phyloP scores from a whole-genome alignment of 2,113 vertebrate species.

The Hystrix cristata region DNA sequence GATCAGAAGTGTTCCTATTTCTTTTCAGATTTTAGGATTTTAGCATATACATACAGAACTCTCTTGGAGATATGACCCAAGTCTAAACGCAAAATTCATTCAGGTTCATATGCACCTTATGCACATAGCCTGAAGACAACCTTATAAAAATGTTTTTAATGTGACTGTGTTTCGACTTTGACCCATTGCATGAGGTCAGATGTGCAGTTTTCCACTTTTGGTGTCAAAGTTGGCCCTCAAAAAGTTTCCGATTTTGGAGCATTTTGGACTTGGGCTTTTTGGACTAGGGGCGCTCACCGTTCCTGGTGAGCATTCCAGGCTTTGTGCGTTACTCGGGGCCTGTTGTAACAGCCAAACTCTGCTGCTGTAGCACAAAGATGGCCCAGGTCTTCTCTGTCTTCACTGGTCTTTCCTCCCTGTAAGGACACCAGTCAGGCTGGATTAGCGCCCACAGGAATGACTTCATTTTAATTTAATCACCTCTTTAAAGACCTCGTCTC shows the following conservation, averaged over 20 bases:
- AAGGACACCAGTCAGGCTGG: not conserved
- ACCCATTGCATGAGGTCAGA: not conserved
- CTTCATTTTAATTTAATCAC: not conserved
- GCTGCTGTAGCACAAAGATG: not conserved
- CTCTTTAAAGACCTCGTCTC: not conserved
- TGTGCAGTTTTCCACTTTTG: not conserved
- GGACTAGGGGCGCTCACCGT: not conserved
- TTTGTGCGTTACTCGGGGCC: not conserved
- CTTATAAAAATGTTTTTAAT: not conserved
- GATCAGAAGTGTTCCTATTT: not conserved
- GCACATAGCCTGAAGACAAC: not conserved
- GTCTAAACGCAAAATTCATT: not conserved
- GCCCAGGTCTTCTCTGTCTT: not conserved
- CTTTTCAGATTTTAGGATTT: not conserved
- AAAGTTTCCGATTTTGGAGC: not conserved
- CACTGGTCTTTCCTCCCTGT: not conserved
- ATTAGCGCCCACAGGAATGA: not conserved
- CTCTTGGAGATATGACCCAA: not conserved
- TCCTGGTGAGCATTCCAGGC: not conserved
- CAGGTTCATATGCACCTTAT: too few relatives aligned
- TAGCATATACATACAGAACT: too few relatives aligned
- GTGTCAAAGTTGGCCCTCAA: not conserved
- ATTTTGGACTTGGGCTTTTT: not conserved
- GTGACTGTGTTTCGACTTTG: not conserved
- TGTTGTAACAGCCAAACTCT: not conserved